Base-by-base conservation (phyloP, 2,797 vertebrate species). In the Karalla daura region DNA sequence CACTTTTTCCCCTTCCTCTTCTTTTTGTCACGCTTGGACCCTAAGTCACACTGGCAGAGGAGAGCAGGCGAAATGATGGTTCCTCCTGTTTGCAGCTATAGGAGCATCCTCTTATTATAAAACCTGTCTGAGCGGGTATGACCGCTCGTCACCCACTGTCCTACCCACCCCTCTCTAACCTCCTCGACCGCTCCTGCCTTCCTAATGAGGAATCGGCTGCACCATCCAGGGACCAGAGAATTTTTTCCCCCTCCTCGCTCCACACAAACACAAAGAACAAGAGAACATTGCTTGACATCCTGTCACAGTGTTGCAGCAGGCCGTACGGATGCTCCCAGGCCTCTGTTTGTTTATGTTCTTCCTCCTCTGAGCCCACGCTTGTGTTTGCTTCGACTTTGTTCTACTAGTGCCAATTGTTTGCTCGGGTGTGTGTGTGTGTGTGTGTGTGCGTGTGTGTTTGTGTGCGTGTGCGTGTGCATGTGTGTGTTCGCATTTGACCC, bases 201-300 rank as follows among this genome's bases (percentile, higher is more conserved):
- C 47, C 63, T 86, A 86, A 90, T 67, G 78, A 87, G 80, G 40
- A 77, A 47, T 64, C 52, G 40, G 5, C 50, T 2, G 12, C 47
- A 23, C 27, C 77, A 70, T 54, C 62, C 53, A 2, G 69, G 63
- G 72, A 80, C 67, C 45, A 18, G 23, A 69, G 44, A 51, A 18
- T 41, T 49, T 40, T 21, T 56, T n/a, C n/a, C 36, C 33, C 46
- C 45, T 25, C 37, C 71, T 55, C 50, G 7, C 63, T 46, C 35
- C 61, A 51, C 63, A 58, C 63, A 71, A 49, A 72, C 55, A 49
- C 36, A 52, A 55, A 76, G 41, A 76, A 67, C 24, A 64, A 45
- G 65, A 55, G 50, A 66, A 30, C 28, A 32, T 28, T 15, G 35
- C 37, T 23, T 76, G 74, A 80, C 83, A 85, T 83, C 60, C 80